Evolutionary conservation across 1,140 invertebrate species (phyloP).

Genomic region (Drosophila sp.): DNA sequence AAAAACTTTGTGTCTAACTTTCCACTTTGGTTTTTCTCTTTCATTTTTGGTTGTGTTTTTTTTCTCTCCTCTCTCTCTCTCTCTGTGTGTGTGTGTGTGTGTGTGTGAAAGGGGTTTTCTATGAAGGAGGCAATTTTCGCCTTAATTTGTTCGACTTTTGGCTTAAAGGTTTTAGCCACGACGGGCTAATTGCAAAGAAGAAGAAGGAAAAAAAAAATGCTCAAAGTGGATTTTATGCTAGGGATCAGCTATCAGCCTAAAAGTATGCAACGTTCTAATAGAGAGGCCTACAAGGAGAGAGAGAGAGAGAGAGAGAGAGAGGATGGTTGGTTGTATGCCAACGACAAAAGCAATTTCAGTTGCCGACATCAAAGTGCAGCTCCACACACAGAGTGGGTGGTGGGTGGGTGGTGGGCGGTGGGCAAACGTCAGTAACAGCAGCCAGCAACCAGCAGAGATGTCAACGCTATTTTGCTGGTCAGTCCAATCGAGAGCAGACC

Average conservation of each 20-base stretch:
- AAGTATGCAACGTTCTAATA: conserved; percentile 48
- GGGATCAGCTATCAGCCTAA: conserved; percentile 40
- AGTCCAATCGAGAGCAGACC: not conserved
- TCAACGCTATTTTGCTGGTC: conserved; percentile 18
- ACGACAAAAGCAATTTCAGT: conserved; percentile 53
- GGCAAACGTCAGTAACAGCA: conserved; percentile 27
- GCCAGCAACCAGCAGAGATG: conserved; percentile 4
- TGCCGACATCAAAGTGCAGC: conserved; percentile 48
- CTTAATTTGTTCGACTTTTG: conserved; percentile 72
- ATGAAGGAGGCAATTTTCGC: conserved; percentile 55
- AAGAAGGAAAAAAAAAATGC: conserved; percentile 15
- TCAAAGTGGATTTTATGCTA: conserved; percentile 54
- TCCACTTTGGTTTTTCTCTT: conserved; percentile 50
- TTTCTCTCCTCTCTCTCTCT: not conserved
- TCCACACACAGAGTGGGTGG: not conserved
- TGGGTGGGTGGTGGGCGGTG: conserved; percentile 1
- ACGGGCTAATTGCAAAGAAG: conserved; percentile 56
- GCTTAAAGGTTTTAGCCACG: conserved; percentile 49
- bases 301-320: not conserved
- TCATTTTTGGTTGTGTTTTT: conserved; percentile 13
- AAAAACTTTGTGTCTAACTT: conserved; percentile 53
- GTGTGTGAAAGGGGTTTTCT: conserved; percentile 16
- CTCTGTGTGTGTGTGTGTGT: too few relatives aligned
- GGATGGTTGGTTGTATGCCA: not conserved
- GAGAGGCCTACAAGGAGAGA: not conserved